Conservation (phyloP, 2,113 vertebrate genomes). For the Pygoscelis adeliae region DNA sequence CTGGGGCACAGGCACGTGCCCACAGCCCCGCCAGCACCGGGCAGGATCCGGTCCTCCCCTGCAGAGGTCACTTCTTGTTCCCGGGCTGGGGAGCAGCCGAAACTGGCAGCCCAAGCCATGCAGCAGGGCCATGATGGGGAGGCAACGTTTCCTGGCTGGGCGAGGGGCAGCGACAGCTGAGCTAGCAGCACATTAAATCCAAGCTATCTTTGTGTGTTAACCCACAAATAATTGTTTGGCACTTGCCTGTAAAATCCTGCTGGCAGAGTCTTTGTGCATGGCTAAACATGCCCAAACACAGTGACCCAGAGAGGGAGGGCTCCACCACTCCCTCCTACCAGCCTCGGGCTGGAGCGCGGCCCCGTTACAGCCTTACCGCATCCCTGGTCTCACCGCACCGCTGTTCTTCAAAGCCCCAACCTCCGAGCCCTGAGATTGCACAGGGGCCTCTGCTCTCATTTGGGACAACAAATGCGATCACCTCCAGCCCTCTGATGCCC, state of each 20-base stretch:
- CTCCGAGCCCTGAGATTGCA: fast-evolving
- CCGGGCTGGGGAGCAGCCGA: background rate
- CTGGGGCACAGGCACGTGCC: background rate
- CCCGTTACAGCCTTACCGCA: background rate
- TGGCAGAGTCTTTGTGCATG: fast-evolving
- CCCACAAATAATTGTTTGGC: background rate
- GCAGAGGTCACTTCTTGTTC: background rate
- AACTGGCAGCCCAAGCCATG: fast-evolving
- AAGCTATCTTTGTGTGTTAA: background rate
- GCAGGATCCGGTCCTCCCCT: background rate
- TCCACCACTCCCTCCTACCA: background rate
- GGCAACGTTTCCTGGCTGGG: fast-evolving
- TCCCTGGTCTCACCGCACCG: fast-evolving
- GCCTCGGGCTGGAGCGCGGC: background rate
- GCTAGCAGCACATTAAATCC: background rate
- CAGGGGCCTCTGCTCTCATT: fast-evolving
- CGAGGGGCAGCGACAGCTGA: background rate
- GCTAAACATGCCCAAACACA: background rate
- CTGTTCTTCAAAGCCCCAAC: background rate
- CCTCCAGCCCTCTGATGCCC: background rate
- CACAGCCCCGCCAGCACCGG: background rate
- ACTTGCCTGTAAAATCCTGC: background rate
- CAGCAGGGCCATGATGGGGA: fast-evolving
- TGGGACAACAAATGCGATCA: fast-evolving
- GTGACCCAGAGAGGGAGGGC: background rate